Conservation (phyloP, 2,888 invertebrate genomes). For the Mimachlamys varia region DNA sequence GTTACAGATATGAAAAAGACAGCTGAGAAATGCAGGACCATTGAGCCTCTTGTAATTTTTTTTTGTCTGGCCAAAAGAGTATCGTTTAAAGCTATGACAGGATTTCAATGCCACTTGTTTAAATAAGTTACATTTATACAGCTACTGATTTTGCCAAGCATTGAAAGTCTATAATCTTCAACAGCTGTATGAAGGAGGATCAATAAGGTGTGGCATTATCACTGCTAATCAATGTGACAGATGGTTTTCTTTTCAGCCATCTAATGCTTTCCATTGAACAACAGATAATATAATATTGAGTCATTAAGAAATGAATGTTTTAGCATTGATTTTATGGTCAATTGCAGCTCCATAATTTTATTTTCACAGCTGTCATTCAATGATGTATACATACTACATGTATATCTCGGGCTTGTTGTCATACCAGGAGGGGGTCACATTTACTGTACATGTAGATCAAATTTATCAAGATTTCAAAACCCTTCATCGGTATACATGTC, state of each 20-base stretch:
- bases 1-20: no score
- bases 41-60: no score
- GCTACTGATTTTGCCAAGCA: background rate
- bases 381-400: no score
- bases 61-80: no score
- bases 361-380: background rate
- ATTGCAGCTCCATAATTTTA: background rate
- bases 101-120: background rate
- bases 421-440: no score
- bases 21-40: no score
- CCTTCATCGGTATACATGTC: no score
- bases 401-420: no score
- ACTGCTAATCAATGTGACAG: background rate
- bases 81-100: background rate
- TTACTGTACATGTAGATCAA: no score
- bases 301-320: background rate
- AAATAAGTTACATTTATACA: background rate
- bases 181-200: background rate
- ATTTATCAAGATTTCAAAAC: no score
- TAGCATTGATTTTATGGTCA: slow-evolving; percentile 10
- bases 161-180: background rate
- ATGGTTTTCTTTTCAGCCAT: background rate
- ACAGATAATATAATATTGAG: background rate
- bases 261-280: background rate
- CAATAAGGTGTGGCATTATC: background rate